These are phyloP conservation scores for Mimumesa dahlbomi DNA, from an alignment of 2,888 invertebrate genomes.

Conservation along the genomic window DNA sequence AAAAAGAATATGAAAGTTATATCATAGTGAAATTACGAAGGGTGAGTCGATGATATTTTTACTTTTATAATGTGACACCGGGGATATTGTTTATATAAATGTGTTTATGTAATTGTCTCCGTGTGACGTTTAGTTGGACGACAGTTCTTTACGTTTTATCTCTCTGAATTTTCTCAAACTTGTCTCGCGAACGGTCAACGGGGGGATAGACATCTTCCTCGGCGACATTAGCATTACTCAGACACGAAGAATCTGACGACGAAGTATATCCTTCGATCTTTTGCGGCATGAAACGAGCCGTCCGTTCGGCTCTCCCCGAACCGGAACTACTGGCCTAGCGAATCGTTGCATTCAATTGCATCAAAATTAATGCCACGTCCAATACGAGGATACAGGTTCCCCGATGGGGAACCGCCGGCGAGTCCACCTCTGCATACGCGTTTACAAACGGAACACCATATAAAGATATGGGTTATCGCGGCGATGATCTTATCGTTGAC, in stretches of 20 bases:
- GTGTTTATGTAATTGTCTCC: too few relatives aligned
- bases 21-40: too few relatives aligned
- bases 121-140: too few relatives aligned
- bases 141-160: conserved; percentile 24
- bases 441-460: conserved; percentile 48
- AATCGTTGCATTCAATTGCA: conserved; percentile 42
- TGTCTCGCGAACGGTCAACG: conserved; percentile 30
- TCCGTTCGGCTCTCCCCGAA: conserved; percentile 24
- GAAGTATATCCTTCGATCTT: conserved; percentile 57
- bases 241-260: conserved; percentile 29
- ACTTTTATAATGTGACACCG: too few relatives aligned
- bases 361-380: conserved; percentile 52
- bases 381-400: conserved; percentile 10
- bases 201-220: conserved; percentile 53
- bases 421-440: conserved; percentile 9
- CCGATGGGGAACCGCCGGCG: conserved; percentile 27
- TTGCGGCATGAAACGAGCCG: conserved; percentile 26
- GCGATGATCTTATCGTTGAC: conserved; percentile 69
- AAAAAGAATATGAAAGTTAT: too few relatives aligned
- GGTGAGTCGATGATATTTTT: neutral
- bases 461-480: conserved; percentile 46
- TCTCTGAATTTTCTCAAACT: conserved; percentile 49
- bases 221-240: conserved; percentile 57
- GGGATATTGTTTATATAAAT: too few relatives aligned
- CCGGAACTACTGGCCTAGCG: conserved; percentile 47